Conservation (phyloP, 2,113 vertebrate genomes). For the Microcebus griseorufus region DNA sequence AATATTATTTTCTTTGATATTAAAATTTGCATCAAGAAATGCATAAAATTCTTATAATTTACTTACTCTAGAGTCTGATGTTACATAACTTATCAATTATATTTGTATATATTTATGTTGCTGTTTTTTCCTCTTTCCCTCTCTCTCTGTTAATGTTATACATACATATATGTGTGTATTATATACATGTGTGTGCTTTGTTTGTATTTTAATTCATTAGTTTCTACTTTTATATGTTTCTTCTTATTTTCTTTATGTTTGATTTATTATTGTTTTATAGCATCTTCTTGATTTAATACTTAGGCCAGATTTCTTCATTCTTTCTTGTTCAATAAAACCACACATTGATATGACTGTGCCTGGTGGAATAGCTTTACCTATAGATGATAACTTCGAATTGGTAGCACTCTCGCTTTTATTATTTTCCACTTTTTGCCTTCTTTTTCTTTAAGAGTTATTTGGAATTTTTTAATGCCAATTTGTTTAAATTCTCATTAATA, state of each 20-base stretch:
- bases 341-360: background rate
- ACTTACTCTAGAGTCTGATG: background rate
- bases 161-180: too few relatives aligned
- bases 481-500: background rate
- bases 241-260: background rate
- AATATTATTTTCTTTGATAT: background rate
- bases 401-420: background rate
- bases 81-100: background rate
- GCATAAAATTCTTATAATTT: background rate
- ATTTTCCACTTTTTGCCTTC: background rate
- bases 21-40: background rate
- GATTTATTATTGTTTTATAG: background rate
- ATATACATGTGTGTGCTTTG: background rate
- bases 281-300: background rate
- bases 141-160: too few relatives aligned
- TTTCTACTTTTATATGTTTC: background rate
- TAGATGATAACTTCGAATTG: background rate
- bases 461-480: background rate
- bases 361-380: background rate
- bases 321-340: background rate
- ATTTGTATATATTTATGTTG: background rate
- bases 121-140: background rate
- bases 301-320: background rate
- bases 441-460: background rate
- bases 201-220: background rate